Conservation (phyloP, 92 coral and sea anemone genomes). For the Parazoanthus swiftii region DNA sequence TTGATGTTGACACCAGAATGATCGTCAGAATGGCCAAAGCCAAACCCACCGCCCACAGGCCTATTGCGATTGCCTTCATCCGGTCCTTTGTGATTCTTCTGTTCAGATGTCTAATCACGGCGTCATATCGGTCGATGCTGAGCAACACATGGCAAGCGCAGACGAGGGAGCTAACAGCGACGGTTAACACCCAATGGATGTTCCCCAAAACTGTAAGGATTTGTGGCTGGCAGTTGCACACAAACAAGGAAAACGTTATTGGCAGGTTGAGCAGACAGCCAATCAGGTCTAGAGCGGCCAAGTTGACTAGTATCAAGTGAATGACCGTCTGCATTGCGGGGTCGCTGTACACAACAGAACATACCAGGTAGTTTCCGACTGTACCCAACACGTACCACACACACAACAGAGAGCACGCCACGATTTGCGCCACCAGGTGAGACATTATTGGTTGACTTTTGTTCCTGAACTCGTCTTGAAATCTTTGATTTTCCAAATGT, state of each 20-base stretch:
- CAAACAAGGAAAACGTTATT: not conserved
- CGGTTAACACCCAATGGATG: slow-evolving; percentile 7
- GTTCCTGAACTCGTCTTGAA: too few species aligned
- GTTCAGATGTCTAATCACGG: slow-evolving; percentile 3
- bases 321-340: slow-evolving; percentile 9
- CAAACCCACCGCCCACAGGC: slow-evolving; percentile 11
- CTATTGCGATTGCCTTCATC: slow-evolving; percentile 14
- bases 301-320: slow-evolving; percentile 22
- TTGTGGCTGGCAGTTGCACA: not conserved
- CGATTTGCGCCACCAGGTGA: not conserved
- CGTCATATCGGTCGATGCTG: slow-evolving; percentile 29
- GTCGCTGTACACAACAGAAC: slow-evolving; percentile 18
- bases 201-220: not conserved
- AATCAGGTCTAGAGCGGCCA: slow-evolving; percentile 11
- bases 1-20: slow-evolving; percentile 26
- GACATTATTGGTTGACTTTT: too few species aligned
- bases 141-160: not conserved
- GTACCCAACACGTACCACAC: not conserved
- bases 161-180: not conserved
- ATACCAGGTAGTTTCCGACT: slow-evolving; percentile 8
- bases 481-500: too few species aligned
- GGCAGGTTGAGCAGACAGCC: slow-evolving; percentile 12
- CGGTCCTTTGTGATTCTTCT: slow-evolving; percentile 19
- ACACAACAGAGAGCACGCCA: not conserved
- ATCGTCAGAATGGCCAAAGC: not conserved